Percentiles rank a stretch among this genome's conserved stretches.
phyloP scores from a whole-genome alignment of 2,888 invertebrate species.

The Eumacrocentrus americanus region DNA sequence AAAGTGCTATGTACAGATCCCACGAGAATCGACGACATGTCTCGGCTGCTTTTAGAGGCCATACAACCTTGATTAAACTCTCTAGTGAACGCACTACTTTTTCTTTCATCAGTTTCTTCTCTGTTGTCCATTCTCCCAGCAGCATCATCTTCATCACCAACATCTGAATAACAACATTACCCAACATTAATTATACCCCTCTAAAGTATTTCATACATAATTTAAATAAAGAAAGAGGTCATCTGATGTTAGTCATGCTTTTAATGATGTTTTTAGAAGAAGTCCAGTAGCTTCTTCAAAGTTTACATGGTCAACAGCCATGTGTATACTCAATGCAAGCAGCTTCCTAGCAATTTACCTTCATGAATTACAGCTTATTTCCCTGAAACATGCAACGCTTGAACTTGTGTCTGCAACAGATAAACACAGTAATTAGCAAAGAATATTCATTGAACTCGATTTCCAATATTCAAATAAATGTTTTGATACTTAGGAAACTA shows the following conservation, averaged over 20 bases:
- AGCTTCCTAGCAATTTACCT: neutral
- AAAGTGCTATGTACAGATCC: neutral
- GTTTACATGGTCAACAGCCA: neutral
- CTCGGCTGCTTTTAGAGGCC: slow-evolving; percentile 17
- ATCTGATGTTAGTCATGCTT: too few relatives aligned
- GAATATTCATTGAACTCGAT: too few relatives aligned
- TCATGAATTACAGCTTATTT: neutral
- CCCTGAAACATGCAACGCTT: neutral
- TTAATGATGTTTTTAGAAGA: too few relatives aligned
- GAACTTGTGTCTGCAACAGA: neutral
- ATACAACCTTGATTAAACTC: neutral
- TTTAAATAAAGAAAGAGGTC: too few relatives aligned
- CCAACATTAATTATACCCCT: too few relatives aligned
- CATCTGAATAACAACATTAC: too few relatives aligned
- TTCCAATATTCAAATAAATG: too few relatives aligned
- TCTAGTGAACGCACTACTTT: slow-evolving; percentile 2
- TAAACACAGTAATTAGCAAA: neutral
- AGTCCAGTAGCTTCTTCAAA: neutral
- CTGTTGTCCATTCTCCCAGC: neutral
- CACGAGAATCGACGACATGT: neutral
- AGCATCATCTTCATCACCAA: too few relatives aligned
- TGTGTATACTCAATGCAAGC: neutral
- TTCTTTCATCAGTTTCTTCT: neutral
- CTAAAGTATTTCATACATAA: too few relatives aligned
- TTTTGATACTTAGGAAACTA: too few relatives aligned